A percentile compares a stretch with the other conserved stretches of the same genome.
These are phyloP conservation scores for Xiphorhynchus erythropygius DNA, from an alignment of 2,797 vertebrate species.

Conservation along the genomic window DNA sequence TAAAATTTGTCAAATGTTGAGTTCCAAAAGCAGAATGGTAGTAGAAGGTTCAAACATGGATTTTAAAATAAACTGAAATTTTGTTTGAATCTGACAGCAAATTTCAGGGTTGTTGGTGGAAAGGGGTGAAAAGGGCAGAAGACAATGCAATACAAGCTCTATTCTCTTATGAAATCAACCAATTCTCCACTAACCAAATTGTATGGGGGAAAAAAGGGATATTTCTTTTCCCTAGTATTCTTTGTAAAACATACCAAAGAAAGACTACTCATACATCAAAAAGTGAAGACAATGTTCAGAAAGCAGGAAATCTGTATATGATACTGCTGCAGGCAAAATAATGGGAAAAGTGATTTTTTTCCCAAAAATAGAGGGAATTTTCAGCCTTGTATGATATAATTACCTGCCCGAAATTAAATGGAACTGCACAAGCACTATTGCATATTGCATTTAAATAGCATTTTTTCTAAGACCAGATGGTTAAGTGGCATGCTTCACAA, in stretches of 20 bases:
- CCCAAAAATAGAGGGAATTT: not conserved
- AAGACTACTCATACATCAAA: not conserved
- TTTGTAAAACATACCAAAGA: not conserved
- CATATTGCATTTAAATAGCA: not conserved
- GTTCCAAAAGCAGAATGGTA: not conserved
- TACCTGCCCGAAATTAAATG: not conserved
- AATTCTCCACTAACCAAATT: not conserved
- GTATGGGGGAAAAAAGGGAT: fast-evolving
- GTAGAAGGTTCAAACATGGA: not conserved
- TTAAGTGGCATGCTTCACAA: not conserved
- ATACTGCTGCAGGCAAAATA: not conserved
- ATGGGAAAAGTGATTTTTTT: not conserved
- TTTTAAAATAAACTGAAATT: not conserved
- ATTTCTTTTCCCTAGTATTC: not conserved
- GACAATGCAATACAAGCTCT: not conserved
- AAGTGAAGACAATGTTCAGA: not conserved
- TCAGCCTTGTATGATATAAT: not conserved
- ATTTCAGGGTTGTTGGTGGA: not conserved
- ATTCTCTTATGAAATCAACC: not conserved
- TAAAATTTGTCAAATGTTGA: not conserved
- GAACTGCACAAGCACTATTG: not conserved
- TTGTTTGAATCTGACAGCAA: not conserved
- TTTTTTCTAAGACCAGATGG: not conserved
- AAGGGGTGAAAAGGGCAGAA: not conserved
- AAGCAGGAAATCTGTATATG: not conserved